A percentile compares a stretch with the other conserved stretches of the same genome.
These are phyloP conservation scores for Tipula lateralis DNA, from an alignment of 2,888 invertebrate genomes.

Conservation along the genomic window DNA sequence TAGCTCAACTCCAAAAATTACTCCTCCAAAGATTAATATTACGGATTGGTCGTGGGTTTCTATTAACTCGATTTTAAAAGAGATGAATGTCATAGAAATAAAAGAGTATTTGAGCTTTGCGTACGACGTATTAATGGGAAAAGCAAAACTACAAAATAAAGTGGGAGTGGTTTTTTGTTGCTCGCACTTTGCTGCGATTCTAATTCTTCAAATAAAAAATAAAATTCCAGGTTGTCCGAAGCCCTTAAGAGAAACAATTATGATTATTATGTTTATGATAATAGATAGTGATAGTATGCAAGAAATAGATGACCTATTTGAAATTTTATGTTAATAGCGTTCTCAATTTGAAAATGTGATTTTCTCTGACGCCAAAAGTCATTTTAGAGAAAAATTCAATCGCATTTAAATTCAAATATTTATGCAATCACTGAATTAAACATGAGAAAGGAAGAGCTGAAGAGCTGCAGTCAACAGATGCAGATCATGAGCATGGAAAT, in stretches of 20 bases:
- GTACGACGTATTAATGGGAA: neutral
- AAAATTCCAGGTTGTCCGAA: neutral
- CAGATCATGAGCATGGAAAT: neutral
- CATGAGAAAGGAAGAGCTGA: too few species aligned
- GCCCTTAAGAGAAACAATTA: too few species aligned
- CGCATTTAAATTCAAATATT: too few species aligned
- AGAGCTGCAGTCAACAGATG: too few species aligned
- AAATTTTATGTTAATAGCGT: neutral
- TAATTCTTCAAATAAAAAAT: neutral
- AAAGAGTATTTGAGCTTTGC: neutral
- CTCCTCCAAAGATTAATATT: neutral
- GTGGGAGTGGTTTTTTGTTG: neutral
- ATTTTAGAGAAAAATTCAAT: neutral
- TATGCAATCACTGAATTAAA: too few species aligned
- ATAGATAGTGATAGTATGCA: neutral
- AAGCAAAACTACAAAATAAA: neutral
- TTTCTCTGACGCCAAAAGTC: neutral
- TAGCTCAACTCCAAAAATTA: neutral
- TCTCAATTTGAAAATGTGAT: neutral
- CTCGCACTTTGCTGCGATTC: neutral
- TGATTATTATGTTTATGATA: neutral
- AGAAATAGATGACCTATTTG: neutral
- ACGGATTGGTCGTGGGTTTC: neutral
- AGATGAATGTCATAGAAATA: neutral
- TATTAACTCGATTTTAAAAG: neutral